Percentiles rank a stretch among this genome's conserved stretches.
Evolutionary conservation across 2,113 vertebrate genomes (phyloP).

Genomic region (Ceratotherium simum): DNA sequence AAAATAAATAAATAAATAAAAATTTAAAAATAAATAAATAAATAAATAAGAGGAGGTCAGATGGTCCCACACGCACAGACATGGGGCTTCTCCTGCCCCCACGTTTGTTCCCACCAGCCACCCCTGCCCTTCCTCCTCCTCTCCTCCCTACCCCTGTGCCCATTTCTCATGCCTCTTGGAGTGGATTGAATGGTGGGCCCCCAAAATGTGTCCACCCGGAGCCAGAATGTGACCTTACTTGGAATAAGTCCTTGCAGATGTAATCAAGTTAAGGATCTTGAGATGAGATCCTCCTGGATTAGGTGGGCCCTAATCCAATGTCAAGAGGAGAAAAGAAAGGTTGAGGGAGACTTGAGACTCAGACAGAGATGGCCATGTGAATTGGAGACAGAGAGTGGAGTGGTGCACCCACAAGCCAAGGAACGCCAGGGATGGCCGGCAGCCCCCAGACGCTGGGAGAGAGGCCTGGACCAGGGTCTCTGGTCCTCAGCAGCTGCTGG

Average conservation of each 20-base stretch:
- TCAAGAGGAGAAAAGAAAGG: background rate
- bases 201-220: background rate
- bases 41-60: background rate
- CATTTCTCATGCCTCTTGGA: background rate
- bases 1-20: too few relatives aligned
- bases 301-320: background rate
- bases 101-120: background rate
- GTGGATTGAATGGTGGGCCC: background rate
- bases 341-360: background rate
- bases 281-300: background rate
- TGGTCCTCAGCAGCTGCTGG: background rate
- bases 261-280: background rate
- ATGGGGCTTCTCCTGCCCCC: background rate
- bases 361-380: fast-evolving
- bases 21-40: too few relatives aligned
- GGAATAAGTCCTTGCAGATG: background rate
- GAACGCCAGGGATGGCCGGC: background rate
- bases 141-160: background rate
- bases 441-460: background rate
- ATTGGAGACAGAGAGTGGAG: background rate
- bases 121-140: background rate
- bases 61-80: background rate
- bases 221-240: background rate
- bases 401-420: fast-evolving
- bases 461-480: fast-evolving